Percentiles rank a stretch among this genome's conserved stretches.
These are phyloP conservation scores for Nebria brevicollis DNA, from an alignment of 2,888 invertebrate genomes.

Conservation along the genomic window DNA sequence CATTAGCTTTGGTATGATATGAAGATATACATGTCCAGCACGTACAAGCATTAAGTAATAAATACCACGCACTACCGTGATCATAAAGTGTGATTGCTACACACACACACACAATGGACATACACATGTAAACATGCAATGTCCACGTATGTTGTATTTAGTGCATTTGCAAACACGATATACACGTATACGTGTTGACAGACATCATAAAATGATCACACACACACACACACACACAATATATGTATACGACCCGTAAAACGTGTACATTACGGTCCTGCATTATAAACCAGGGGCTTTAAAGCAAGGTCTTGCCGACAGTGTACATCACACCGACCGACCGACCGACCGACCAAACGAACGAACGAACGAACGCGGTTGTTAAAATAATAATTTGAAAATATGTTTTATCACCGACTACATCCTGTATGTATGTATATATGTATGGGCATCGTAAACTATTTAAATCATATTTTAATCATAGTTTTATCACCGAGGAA, in stretches of 20 bases:
- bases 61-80: no score
- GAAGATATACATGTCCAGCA: no score
- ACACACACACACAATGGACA: no score
- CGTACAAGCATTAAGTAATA: no score
- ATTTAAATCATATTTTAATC: conserved; percentile 1
- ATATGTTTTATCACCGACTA: not conserved
- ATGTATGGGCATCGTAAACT: not conserved
- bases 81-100: no score
- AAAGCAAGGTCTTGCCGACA: not conserved
- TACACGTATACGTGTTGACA: not conserved
- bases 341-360: no score
- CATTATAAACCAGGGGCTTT: not conserved
- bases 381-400: not conserved
- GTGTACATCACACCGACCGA: not conserved
- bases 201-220: not conserved
- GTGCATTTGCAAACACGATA: not conserved
- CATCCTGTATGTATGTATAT: not conserved
- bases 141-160: not conserved
- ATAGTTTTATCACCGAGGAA: not conserved
- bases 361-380: not conserved
- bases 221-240: not conserved
- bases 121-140: no score
- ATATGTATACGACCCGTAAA: not conserved
- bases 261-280: not conserved
- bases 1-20: no score